phyloP scores from a whole-genome alignment of 2,888 invertebrate species.

The Linyphia triangularis region DNA sequence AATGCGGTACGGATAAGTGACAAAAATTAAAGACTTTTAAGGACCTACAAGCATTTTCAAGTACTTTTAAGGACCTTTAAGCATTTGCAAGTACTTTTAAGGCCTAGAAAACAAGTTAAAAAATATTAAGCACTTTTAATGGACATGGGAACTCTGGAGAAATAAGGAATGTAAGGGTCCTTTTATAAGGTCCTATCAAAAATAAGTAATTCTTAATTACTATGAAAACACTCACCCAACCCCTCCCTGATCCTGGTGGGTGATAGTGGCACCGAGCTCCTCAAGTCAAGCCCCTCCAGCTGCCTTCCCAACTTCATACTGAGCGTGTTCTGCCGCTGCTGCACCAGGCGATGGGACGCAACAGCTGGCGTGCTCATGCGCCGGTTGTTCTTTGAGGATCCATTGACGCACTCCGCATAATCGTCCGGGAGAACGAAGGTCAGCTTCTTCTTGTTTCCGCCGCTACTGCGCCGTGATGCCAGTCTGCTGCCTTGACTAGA shows the following conservation, averaged over 20 bases:
- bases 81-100: too few species aligned
- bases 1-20: too few species aligned
- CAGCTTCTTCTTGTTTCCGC: slow-evolving; percentile 65
- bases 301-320: slow-evolving; percentile 74
- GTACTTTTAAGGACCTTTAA: too few species aligned
- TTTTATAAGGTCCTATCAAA: too few species aligned
- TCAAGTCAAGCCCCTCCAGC: slow-evolving; percentile 77
- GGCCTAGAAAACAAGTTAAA: too few species aligned
- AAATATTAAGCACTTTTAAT: too few species aligned
- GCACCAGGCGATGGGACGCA: slow-evolving; percentile 37
- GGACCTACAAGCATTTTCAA: too few species aligned
- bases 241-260: slow-evolving; percentile 76
- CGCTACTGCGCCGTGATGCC: slow-evolving; percentile 22
- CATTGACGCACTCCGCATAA: slow-evolving; percentile 1
- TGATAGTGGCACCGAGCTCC: slow-evolving; percentile 76
- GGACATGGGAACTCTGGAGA: too few species aligned
- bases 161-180: too few species aligned
- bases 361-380: slow-evolving; percentile 76
- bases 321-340: slow-evolving; percentile 50
- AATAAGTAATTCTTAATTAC: too few species aligned
- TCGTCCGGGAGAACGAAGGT: slow-evolving; percentile 66
- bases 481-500: not conserved
- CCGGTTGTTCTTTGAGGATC: slow-evolving; percentile 51
- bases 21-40: too few species aligned
- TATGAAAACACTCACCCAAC: slow-evolving; percentile 62